These are phyloP conservation scores for Callimorpha dominula DNA, from an alignment of 2,888 invertebrate genomes.

Conservation along the genomic window DNA sequence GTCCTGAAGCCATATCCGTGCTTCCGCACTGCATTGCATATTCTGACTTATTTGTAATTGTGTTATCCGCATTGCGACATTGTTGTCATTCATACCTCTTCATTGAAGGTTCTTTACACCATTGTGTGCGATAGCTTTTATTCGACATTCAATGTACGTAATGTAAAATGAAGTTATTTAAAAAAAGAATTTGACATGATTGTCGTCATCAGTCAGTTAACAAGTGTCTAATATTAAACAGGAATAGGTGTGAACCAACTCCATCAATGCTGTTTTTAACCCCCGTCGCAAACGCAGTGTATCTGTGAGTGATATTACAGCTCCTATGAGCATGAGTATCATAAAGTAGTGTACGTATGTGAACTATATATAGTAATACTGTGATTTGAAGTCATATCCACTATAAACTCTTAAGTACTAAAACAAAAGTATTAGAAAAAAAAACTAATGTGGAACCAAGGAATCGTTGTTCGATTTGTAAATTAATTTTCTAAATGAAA, in stretches of 20 bases:
- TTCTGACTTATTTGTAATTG: constrained; percentile 37
- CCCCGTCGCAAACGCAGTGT: no score
- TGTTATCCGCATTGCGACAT: constrained; percentile 56
- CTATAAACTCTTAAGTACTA: no score
- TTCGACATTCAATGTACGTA: not conserved
- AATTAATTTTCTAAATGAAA: no score
- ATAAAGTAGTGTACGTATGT: no score
- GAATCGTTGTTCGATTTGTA: no score
- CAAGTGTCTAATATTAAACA: no score
- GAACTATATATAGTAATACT: no score
- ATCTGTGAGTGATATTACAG: no score
- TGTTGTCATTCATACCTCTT: constrained; percentile 49
- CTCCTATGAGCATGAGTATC: no score
- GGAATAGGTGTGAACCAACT: not conserved
- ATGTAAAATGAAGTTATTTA: not conserved
- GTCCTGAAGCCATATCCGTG: constrained; percentile 46
- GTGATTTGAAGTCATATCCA: no score
- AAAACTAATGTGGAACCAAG: no score
- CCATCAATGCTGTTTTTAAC: not conserved
- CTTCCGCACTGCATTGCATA: constrained; percentile 51
- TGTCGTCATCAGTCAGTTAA: not conserved
- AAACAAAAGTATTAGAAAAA: no score
- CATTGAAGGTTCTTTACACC: constrained; percentile 33
- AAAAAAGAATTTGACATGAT: not conserved
- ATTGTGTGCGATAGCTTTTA: constrained; percentile 2